Percentiles rank a stretch among this genome's conserved stretches.
Evolutionary conservation across 2,888 invertebrate species (phyloP).

Genomic region (Coecobrya sp.): DNA sequence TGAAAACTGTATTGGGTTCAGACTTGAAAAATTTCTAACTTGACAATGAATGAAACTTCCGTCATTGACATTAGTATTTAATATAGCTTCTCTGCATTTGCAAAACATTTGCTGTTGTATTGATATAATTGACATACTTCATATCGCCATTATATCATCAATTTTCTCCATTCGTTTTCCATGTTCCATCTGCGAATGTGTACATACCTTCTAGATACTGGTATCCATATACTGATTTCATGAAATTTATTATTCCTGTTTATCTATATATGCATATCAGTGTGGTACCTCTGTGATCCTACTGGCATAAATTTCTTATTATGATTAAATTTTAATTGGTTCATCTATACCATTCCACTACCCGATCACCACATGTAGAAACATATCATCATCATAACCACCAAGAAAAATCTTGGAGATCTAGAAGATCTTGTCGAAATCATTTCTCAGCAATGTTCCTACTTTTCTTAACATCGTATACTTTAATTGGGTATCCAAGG

Average conservation of each 20-base stretch:
- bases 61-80: background rate
- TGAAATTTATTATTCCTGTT: no score
- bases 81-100: no score
- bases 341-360: background rate
- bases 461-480: background rate
- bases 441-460: background rate
- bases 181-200: no score
- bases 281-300: background rate
- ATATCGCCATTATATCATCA: no score
- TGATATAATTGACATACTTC: no score
- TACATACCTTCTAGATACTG: no score
- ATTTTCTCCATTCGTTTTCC: no score
- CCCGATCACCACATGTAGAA: background rate
- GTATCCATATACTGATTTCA: no score
- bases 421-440: background rate
- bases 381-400: slow-evolving; percentile 13
- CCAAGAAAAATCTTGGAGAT: background rate
- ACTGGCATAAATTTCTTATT: background rate
- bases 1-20: slow-evolving; percentile 54
- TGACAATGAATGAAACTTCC: no score
- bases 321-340: slow-evolving; percentile 67
- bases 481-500: background rate
- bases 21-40: slow-evolving; percentile 38
- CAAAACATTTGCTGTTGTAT: background rate
- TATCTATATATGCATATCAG: no score